Evolutionary conservation across 1,140 invertebrate species (phyloP).

Genomic region (Zaprionus lachaisei): DNA sequence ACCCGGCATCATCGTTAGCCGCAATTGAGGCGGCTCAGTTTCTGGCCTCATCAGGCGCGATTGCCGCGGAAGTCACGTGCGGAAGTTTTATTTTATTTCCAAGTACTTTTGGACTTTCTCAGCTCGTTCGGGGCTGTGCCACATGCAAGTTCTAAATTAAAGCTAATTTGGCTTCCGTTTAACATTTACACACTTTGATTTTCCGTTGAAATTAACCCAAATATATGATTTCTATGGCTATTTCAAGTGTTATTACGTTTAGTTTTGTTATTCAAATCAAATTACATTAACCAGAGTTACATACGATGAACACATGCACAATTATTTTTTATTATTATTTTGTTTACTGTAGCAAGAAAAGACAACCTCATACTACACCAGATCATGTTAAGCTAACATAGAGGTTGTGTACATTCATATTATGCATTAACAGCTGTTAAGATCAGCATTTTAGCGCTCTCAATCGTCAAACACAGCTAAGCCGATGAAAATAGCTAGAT

Average conservation of each 20-base stretch:
- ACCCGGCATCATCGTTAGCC: slow-evolving; percentile 41
- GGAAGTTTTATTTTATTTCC: slow-evolving; percentile 62
- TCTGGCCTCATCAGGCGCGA: slow-evolving; percentile 34
- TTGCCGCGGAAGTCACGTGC: slow-evolving; percentile 73
- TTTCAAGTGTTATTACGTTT: background rate
- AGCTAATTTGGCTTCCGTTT: slow-evolving; percentile 61
- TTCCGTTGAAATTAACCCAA: slow-evolving; percentile 61
- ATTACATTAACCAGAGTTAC: slow-evolving; percentile 19
- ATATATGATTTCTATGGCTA: slow-evolving; percentile 5
- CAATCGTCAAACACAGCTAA: too few relatives aligned
- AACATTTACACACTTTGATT: slow-evolving; percentile 60
- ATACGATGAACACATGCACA: background rate
- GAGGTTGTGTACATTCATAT: too few relatives aligned
- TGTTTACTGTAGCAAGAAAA: too few relatives aligned
- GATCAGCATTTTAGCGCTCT: too few relatives aligned
- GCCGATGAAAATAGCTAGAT: too few relatives aligned
- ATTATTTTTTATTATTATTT: too few relatives aligned
- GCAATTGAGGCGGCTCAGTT: slow-evolving; percentile 35
- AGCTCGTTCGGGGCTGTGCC: slow-evolving; percentile 18
- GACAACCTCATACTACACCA: too few relatives aligned
- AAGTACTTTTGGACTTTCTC: slow-evolving; percentile 51
- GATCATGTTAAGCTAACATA: too few relatives aligned
- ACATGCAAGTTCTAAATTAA: slow-evolving; percentile 74
- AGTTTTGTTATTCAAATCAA: background rate
- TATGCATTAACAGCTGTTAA: too few relatives aligned